Evolutionary conservation across 2,797 vertebrate species (phyloP).

Genomic region (Clarias fuscus): DNA sequence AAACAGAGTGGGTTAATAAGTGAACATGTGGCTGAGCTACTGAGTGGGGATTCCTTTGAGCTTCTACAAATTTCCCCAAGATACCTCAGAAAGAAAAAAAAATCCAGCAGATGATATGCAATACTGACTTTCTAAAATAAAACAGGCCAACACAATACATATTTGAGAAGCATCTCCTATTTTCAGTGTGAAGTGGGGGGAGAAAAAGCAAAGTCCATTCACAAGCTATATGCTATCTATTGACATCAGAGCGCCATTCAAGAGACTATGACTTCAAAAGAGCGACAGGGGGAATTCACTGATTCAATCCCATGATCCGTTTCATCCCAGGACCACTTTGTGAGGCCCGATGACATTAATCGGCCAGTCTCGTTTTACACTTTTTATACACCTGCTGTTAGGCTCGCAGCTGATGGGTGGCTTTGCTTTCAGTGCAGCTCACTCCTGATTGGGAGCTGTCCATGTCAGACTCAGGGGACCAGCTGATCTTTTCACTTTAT

Average conservation of each 20-base stretch:
- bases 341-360: constrained; percentile 63
- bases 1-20: constrained; percentile 25
- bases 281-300: constrained; percentile 51
- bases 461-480: constrained; percentile 61
- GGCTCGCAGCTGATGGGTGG: constrained; percentile 56
- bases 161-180: constrained; percentile 28
- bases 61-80: constrained; percentile 8
- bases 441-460: constrained; percentile 64
- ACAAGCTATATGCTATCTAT: constrained; percentile 54
- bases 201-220: constrained; percentile 34
- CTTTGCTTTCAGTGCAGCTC: constrained; percentile 57
- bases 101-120: not conserved
- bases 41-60: constrained; percentile 2
- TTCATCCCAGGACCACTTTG: constrained; percentile 69
- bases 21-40: not conserved
- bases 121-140: not conserved
- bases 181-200: not conserved
- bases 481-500: constrained; percentile 24
- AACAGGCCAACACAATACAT: not conserved
- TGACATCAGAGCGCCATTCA: constrained; percentile 57
- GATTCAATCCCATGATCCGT: constrained; percentile 53
- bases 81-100: not conserved
- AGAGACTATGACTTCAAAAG: constrained; percentile 59
- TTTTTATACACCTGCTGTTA: constrained; percentile 64
- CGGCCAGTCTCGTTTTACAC: constrained; percentile 68